These are phyloP conservation scores for Ophraella communa DNA, from an alignment of 2,888 invertebrate species.

Conservation along the genomic window DNA sequence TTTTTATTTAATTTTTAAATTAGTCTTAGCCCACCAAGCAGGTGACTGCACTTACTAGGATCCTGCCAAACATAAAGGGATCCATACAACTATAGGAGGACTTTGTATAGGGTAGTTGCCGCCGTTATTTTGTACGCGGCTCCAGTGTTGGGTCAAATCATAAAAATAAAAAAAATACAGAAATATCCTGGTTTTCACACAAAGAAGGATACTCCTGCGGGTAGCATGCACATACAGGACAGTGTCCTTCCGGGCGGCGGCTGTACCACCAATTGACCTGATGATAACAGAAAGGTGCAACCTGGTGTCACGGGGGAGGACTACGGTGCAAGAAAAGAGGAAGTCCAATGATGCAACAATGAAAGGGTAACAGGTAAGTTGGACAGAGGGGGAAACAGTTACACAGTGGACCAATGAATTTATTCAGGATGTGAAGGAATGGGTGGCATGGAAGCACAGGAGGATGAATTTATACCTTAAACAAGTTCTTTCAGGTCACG, in stretches of 20 bases:
- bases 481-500: background rate
- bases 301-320: background rate
- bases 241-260: slow-evolving; percentile 19
- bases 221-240: too few species aligned
- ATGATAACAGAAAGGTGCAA: slow-evolving; percentile 26
- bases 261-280: slow-evolving; percentile 30
- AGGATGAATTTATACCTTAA: too few species aligned
- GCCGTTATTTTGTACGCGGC: too few species aligned
- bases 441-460: background rate
- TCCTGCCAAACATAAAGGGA: slow-evolving; percentile 28
- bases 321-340: background rate
- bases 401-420: slow-evolving; percentile 20
- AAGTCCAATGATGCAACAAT: background rate
- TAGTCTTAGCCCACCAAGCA: too few species aligned
- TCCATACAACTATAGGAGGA: slow-evolving; percentile 1
- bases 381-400: background rate
- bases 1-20: too few species aligned
- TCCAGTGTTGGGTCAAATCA: slow-evolving; percentile 21
- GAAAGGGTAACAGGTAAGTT: background rate
- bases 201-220: slow-evolving; percentile 26
- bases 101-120: slow-evolving; percentile 14
- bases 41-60: slow-evolving; percentile 1
- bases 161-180: slow-evolving; percentile 12
- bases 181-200: background rate
- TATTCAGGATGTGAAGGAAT: too few species aligned